These are phyloP conservation scores for Mythimna loreyi DNA, from an alignment of 2,888 invertebrate genomes.

Conservation along the genomic window DNA sequence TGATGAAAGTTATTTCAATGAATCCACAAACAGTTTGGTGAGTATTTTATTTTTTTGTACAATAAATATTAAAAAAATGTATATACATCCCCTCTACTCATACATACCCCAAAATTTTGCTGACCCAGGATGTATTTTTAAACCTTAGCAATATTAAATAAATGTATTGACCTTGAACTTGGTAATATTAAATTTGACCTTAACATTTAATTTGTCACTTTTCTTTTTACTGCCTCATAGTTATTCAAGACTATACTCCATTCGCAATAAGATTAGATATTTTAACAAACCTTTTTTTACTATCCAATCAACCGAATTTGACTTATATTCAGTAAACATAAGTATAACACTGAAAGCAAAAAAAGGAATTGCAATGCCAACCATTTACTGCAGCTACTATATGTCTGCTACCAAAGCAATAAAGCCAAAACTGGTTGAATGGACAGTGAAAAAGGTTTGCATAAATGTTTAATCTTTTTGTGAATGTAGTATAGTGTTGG, in stretches of 20 bases:
- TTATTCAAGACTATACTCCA: not conserved
- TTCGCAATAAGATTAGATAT: too few species aligned
- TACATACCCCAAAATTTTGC: not conserved
- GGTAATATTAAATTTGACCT: not conserved
- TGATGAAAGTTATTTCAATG: slow-evolving; percentile 95
- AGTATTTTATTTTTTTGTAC: slow-evolving; percentile 70
- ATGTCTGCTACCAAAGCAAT: too few species aligned
- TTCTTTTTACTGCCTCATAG: not conserved
- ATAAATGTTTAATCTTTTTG: too few species aligned
- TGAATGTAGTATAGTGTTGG: not conserved
- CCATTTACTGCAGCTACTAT: too few species aligned
- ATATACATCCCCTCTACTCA: slow-evolving; percentile 4
- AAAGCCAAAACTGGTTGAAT: too few species aligned
- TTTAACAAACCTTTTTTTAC: too few species aligned
- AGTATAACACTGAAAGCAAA: too few species aligned
- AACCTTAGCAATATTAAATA: slow-evolving; percentile 50
- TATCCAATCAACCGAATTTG: too few species aligned
- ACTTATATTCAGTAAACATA: too few species aligned
- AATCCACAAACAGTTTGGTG: slow-evolving; percentile 92
- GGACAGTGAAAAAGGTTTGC: too few species aligned
- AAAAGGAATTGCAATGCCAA: too few species aligned
- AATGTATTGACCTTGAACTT: slow-evolving; percentile 4
- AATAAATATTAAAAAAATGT: not conserved
- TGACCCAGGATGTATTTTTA: slow-evolving; percentile 52
- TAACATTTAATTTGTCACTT: not conserved